phyloP scores from a whole-genome alignment of 2,797 vertebrate species.

The Halcyon leucocephala region DNA sequence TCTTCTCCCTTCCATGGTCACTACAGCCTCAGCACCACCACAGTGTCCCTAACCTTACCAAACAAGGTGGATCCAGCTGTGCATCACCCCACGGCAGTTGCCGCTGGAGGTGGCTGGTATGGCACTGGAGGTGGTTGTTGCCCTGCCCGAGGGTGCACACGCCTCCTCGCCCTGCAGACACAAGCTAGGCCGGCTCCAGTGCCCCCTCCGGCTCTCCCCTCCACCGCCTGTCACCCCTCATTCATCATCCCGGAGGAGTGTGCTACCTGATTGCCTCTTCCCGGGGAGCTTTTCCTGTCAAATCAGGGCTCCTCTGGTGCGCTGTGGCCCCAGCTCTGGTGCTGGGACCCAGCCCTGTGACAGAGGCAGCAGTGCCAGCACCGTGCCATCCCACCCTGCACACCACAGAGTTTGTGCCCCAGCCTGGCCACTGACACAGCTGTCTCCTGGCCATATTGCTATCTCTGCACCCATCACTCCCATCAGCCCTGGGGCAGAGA shows the following conservation, averaged over 20 bases:
- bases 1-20: background rate
- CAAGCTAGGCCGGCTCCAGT: background rate
- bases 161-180: fast-evolving
- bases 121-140: background rate
- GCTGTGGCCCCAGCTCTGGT: background rate
- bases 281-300: background rate
- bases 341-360: background rate
- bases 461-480: background rate
- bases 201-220: background rate
- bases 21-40: background rate
- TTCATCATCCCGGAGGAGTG: background rate
- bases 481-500: background rate
- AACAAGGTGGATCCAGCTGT: fast-evolving
- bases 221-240: fast-evolving
- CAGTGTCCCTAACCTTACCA: background rate
- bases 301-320: background rate
- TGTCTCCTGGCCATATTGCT: fast-evolving
- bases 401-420: background rate
- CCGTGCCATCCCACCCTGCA: background rate
- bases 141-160: fast-evolving
- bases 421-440: fast-evolving
- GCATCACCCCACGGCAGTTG: fast-evolving
- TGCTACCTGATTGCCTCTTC: background rate
- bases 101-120: background rate
- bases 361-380: fast-evolving